These are phyloP conservation scores for Cerastis leucographa DNA, from an alignment of 2,888 invertebrate genomes.

Conservation along the genomic window DNA sequence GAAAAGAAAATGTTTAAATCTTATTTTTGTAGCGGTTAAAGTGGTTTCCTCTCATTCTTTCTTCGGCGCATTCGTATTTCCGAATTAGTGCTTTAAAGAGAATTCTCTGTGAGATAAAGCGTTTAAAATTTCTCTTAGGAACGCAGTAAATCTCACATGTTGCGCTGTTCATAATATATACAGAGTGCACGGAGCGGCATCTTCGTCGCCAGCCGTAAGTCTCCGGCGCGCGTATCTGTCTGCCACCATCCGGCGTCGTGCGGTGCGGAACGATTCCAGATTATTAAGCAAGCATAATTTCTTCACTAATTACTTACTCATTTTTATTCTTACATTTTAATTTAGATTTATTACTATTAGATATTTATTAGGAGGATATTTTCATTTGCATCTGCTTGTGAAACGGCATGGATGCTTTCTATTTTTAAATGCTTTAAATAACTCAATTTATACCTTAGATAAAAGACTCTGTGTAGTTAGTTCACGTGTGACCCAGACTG, in stretches of 20 bases:
- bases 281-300: conserved; percentile 1
- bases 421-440: neutral
- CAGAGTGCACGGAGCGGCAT: conserved; percentile 26
- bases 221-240: conserved; percentile 4
- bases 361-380: no score
- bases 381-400: neutral
- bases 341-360: conserved; percentile 8
- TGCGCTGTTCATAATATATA: conserved; percentile 58
- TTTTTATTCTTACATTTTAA: conserved; percentile 1
- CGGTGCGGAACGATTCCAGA: conserved; percentile 1
- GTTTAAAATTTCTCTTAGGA: conserved; percentile 53
- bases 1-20: conserved; percentile 30
- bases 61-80: conserved; percentile 43
- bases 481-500: neutral
- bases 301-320: conserved; percentile 4
- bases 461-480: neutral
- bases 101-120: conserved; percentile 50
- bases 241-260: neutral
- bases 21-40: conserved; percentile 43
- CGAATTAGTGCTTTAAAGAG: conserved; percentile 58
- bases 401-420: neutral
- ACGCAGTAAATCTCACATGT: conserved; percentile 60
- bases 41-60: conserved; percentile 41
- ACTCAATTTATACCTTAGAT: neutral
- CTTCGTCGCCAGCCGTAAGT: conserved; percentile 25